Percentiles rank a stretch among this genome's conserved stretches.
Conservation (phyloP, 2,113 vertebrate species). For the Lophura nycthemera region DNA sequence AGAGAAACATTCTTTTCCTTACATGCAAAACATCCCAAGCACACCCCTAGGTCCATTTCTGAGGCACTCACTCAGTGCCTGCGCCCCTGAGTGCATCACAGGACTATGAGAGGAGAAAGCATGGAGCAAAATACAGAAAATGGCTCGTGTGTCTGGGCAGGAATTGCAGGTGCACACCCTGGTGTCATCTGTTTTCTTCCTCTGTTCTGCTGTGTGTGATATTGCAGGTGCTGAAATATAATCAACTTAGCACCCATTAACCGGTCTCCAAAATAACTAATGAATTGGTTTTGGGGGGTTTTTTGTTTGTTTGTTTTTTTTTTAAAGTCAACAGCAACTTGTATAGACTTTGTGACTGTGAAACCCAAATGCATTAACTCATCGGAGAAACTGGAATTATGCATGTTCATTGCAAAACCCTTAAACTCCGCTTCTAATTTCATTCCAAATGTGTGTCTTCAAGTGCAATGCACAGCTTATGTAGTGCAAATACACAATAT, state of each 20-base stretch:
- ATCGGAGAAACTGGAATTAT: background rate
- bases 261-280: background rate
- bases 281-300: no score
- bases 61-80: background rate
- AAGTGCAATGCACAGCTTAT: background rate
- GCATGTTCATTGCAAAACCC: background rate
- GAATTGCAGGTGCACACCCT: background rate
- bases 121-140: background rate
- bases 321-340: background rate
- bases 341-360: background rate
- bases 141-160: background rate
- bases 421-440: background rate
- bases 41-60: background rate
- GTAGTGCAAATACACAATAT: background rate
- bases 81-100: fast-evolving
- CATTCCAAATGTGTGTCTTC: background rate
- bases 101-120: background rate
- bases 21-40: fast-evolving
- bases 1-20: background rate
- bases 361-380: background rate
- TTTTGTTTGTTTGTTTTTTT: background rate
- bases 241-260: background rate
- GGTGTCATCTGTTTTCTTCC: fast-evolving
- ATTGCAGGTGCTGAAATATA: background rate
- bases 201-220: background rate